These are phyloP conservation scores for Nipponia nippon DNA, from an alignment of 2,113 vertebrate genomes.

Conservation along the genomic window DNA sequence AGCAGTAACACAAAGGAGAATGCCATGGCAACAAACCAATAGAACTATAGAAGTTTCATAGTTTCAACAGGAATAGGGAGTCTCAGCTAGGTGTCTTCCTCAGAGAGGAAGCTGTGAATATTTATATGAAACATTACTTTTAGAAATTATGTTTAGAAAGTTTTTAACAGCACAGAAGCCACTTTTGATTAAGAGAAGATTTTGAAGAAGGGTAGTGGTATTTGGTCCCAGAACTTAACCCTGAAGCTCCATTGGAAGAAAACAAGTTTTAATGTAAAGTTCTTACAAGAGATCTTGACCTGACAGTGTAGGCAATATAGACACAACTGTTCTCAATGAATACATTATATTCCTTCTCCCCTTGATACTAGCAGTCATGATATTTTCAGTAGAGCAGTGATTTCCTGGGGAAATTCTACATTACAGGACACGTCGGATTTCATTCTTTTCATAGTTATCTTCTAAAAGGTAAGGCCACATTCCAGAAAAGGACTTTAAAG, in stretches of 20 bases:
- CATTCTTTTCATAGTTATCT: neutral
- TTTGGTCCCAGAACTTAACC: neutral
- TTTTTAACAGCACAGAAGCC: neutral
- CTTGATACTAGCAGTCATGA: neutral
- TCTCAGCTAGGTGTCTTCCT: neutral
- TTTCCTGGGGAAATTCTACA: neutral
- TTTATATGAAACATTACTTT: neutral
- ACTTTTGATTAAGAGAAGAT: neutral
- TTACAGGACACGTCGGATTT: neutral
- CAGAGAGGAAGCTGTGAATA: neutral
- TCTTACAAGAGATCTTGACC: neutral
- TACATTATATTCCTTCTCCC: neutral
- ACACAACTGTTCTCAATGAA: neutral
- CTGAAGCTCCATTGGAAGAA: neutral
- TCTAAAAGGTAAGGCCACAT: neutral
- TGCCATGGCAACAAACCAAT: conserved; percentile 4
- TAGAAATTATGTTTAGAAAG: neutral
- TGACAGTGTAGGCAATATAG: neutral
- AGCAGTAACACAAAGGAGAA: neutral
- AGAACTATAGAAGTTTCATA: neutral
- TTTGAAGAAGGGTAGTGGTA: neutral
- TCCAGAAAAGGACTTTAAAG: neutral
- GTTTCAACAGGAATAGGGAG: neutral
- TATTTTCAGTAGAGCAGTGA: neutral
- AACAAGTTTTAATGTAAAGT: neutral